A percentile compares a stretch with the other conserved stretches of the same genome.
phyloP scores from a whole-genome alignment of 2,113 vertebrate genomes.

The Protobothrops mucrosquamatus region DNA sequence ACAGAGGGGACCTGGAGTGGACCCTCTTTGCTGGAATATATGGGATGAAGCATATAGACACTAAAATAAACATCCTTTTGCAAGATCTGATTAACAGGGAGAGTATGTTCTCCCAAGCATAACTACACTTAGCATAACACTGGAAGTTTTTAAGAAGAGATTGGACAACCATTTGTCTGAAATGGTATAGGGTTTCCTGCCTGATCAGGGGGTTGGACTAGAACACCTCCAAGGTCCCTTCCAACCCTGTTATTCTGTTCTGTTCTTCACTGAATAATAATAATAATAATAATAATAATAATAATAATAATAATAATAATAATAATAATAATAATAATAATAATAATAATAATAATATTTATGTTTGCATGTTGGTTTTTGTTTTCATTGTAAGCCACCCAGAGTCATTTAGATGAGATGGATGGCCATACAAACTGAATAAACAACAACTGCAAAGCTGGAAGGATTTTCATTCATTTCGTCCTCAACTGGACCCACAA shows the following conservation, averaged over 20 bases:
- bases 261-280: too few relatives aligned
- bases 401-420: not conserved
- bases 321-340: too few relatives aligned
- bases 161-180: too few relatives aligned
- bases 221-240: too few relatives aligned
- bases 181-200: too few relatives aligned
- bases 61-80: not conserved
- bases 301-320: too few relatives aligned
- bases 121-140: not conserved
- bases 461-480: not conserved
- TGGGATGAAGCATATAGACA: not conserved
- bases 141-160: too few relatives aligned
- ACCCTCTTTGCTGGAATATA: not conserved
- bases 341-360: not conserved
- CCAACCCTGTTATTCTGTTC: too few relatives aligned
- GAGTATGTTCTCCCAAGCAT: not conserved
- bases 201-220: too few relatives aligned
- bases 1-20: not conserved
- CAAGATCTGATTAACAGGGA: not conserved
- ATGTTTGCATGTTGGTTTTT: not conserved
- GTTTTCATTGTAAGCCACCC: not conserved
- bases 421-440: not conserved
- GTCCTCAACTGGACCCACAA: not conserved
- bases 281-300: too few relatives aligned
- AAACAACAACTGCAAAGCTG: not conserved